A percentile compares a stretch with the other conserved stretches of the same genome.
Evolutionary conservation across 2,888 invertebrate genomes (phyloP).

Genomic region (Pristionchus japonicus): DNA sequence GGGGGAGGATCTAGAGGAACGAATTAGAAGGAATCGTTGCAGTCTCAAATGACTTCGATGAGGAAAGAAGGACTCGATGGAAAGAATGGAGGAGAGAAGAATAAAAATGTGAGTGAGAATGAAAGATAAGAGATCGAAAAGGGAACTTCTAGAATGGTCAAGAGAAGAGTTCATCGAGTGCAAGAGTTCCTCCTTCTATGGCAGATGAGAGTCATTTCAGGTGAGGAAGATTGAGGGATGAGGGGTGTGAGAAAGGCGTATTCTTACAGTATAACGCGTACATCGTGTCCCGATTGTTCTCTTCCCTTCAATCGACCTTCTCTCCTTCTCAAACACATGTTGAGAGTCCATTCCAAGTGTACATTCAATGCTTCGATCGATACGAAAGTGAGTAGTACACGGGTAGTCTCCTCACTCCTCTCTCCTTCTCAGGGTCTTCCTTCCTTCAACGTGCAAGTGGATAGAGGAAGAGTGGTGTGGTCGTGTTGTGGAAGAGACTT

Average conservation of each 20-base stretch:
- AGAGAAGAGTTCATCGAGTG: not conserved
- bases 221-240: not conserved
- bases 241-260: not conserved
- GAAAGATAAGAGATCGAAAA: not conserved
- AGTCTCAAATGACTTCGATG: not conserved
- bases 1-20: not conserved
- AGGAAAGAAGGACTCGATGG: not conserved
- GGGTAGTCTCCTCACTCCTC: not conserved
- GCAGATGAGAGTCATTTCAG: slow-evolving; percentile 6
- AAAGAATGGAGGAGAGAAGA: not conserved
- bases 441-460: slow-evolving; percentile 54
- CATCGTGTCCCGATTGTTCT: slow-evolving; percentile 67
- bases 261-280: slow-evolving; percentile 51
- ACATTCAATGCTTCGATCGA: slow-evolving; percentile 59
- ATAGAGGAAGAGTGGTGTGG: slow-evolving; percentile 58
- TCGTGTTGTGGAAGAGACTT: slow-evolving; percentile 61
- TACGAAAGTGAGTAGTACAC: slow-evolving; percentile 50
- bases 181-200: not conserved
- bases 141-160: not conserved
- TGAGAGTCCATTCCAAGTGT: slow-evolving; percentile 64
- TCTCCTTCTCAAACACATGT: slow-evolving; percentile 70
- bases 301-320: slow-evolving; percentile 65
- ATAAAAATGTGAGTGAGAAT: not conserved
- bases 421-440: slow-evolving; percentile 26
- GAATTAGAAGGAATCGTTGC: not conserved